Evolutionary conservation across 1,140 invertebrate species (phyloP).

Genomic region (Steinernema khuongi): DNA sequence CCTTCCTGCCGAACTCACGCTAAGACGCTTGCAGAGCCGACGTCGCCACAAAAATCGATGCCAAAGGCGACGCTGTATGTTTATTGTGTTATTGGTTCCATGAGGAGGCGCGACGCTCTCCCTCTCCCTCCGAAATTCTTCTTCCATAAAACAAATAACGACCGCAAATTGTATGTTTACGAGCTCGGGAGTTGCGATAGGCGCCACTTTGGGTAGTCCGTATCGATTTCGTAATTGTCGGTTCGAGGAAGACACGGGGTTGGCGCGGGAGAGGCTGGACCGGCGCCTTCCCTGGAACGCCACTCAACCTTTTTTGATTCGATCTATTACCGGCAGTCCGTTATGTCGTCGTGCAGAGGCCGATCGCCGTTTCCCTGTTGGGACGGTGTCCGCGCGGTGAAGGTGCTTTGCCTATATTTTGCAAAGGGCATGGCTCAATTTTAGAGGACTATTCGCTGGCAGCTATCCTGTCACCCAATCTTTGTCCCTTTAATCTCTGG

Average conservation of each 20-base stretch:
- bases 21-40: background rate
- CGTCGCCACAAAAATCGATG: background rate
- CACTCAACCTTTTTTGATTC: conserved; percentile 3
- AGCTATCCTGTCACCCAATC: no score
- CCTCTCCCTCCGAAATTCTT: background rate
- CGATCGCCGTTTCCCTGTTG: no score
- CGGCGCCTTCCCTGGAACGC: background rate
- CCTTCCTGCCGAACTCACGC: background rate
- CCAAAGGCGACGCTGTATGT: background rate
- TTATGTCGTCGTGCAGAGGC: no score
- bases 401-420: no score
- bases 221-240: conserved; percentile 11
- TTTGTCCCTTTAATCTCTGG: no score
- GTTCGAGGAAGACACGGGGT: background rate
- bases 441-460: no score
- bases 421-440: no score
- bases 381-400: no score
- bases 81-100: background rate
- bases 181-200: background rate
- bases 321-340: background rate
- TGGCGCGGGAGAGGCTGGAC: background rate
- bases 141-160: background rate
- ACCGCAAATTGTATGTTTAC: no score
- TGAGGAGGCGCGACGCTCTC: no score
- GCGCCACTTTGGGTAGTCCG: background rate